Conservation (phyloP, 2,113 vertebrate genomes). For the Archocentrus centrarchus region DNA sequence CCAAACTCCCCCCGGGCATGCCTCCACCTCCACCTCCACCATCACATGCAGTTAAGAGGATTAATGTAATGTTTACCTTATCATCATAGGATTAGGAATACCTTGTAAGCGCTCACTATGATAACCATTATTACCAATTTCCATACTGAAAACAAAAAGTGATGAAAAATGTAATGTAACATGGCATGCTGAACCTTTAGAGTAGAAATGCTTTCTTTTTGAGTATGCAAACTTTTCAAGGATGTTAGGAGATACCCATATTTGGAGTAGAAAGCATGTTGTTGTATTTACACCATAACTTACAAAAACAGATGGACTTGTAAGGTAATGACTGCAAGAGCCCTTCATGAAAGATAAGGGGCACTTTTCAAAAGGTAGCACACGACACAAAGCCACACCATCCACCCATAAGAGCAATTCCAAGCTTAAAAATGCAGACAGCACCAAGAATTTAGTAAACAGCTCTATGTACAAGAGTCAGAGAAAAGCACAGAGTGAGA, state of each 20-base stretch:
- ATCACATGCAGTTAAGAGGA: slow-evolving; percentile 66
- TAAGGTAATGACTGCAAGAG: slow-evolving; percentile 73
- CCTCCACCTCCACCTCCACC: slow-evolving; percentile 47
- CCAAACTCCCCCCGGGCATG: slow-evolving; percentile 37
- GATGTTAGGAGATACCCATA: slow-evolving; percentile 37
- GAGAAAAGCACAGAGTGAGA: slow-evolving; percentile 53
- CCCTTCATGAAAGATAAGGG: slow-evolving; percentile 78
- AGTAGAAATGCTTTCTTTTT: slow-evolving; percentile 42
- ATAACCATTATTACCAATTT: slow-evolving; percentile 98
- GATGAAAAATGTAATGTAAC: slow-evolving; percentile 76
- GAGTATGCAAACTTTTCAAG: slow-evolving; percentile 23
- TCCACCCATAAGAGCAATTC: slow-evolving; percentile 73
- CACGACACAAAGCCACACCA: slow-evolving; percentile 72
- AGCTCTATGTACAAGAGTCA: slow-evolving; percentile 74
- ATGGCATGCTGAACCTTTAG: slow-evolving; percentile 65
- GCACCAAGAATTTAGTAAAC: slow-evolving; percentile 81
- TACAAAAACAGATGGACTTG: slow-evolving; percentile 61
- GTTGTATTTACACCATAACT: slow-evolving; percentile 67
- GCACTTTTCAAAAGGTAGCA: slow-evolving; percentile 72
- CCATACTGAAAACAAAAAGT: slow-evolving; percentile 91
- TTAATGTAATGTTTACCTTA: slow-evolving; percentile 84
- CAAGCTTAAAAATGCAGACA: slow-evolving; percentile 71
- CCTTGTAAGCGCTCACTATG: slow-evolving; percentile 91
- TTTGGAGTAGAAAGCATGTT: slow-evolving; percentile 59
- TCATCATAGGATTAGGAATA: slow-evolving; percentile 90